Evolutionary conservation across 1,140 invertebrate genomes (phyloP), one percentile per base, ranked within the genome.

Genomic region (Chlorops oryzae): DNA sequence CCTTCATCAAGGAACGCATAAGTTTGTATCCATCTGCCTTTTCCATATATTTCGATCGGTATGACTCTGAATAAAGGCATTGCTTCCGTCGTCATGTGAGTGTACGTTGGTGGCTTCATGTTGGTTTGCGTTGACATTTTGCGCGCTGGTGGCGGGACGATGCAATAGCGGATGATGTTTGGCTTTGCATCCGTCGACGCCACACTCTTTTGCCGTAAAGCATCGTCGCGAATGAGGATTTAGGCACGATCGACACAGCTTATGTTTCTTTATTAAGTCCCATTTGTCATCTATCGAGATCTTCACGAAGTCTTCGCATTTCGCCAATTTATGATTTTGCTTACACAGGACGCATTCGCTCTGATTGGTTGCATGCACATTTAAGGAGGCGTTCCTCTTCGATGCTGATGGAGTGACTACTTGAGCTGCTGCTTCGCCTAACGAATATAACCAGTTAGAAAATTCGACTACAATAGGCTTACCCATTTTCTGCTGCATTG

Each of bases 151-250:
- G 5, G 13, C 9, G 20, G 15, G 9, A 13, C 28, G 25, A 38
- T 49, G 25, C 13, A 49, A 23, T 27, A 49, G 25, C n/a, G 22
- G 37, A 32, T 49, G 37, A 25, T 49, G 47, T 20, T 49, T 49
- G 13, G 3, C 10, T 20, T 20, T 40, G 32, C 47, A 49, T 20
- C 38, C 38, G 13, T 40, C 37, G 9, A 49, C 21, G 5, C 37
- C 47, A 28, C 47, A 49, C 9, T 27, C 37, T 28, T 49, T 49
- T 3, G 20, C 41, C 3, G 23, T 15, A 23, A n/a, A 24, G 13
- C 45, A 47, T 38, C 38, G 37, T 9, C 20, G 12, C n/a, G 21
- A 7, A 24, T 47, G 45, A 20, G 9, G 15, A 23, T 22, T 24
- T 22, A 43, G 17, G 15, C 45, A 47, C 12, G 27, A 25, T 7